Evolutionary conservation across 2,797 vertebrate species (phyloP), one percentile per base, ranked within the genome.

Genomic region (Vultur gryphus): DNA sequence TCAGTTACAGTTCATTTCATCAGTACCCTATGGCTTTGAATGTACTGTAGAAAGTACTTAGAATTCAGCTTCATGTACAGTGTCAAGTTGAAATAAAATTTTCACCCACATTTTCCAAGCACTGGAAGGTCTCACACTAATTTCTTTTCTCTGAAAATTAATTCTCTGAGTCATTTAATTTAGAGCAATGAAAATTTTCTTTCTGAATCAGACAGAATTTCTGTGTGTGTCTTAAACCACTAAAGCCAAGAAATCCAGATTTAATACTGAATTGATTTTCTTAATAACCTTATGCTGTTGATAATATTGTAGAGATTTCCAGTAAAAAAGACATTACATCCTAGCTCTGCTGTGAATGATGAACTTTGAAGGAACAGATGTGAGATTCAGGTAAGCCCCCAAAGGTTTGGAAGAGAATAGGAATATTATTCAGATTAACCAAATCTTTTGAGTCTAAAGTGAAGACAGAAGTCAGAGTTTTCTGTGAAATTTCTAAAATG

Each of bases 251-350:
- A 97, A 93, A 78, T 49, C 23, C 57, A 94, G 11, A 83, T 64
- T 83, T 94, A 81, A 94, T 28, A 39, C 28, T 70, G 66, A 93
- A 92, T 86, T 92, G 14, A 59, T 89, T 89, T 95, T 67, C 75
- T 67, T 82, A 93, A 89, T 57, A 82, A 65, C 26, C 33, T 49
- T 78, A 76, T 11, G 3, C 4, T 87, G 10, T 78, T 76, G 48
- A n/a, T 83, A 70, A 71, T 77, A 73, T 17, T 64, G 23, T 14
- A 72, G 72, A 86, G 14, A 29, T 46, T 75, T 94, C 55, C n/a
- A 46, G 57, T 65, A 79, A 84, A 70, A 54, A 33, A 65, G 39
- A 52, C 54, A 48, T 90, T 48, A 73, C 43, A 95, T 70, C 44
- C 37, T 19, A 82, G 62, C 44, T 80, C 37, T 79, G n/a, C 52